Conservation (phyloP, 2,797 vertebrate genomes). For the Betta splendens region DNA sequence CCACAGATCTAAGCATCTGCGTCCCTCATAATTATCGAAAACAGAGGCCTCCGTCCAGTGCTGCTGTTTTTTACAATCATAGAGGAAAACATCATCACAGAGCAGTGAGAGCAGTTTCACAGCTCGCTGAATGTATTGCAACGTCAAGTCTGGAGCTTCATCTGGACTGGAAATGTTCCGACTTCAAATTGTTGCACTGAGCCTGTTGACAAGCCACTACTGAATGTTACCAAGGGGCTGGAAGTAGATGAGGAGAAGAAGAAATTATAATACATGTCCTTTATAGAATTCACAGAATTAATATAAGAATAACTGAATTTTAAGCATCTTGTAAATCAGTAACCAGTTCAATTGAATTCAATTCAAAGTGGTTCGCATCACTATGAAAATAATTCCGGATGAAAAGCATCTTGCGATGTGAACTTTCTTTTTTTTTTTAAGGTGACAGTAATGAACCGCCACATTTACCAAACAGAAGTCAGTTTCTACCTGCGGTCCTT, state of each 20-base stretch:
- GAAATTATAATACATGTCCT: not conserved
- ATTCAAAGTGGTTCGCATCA: too few relatives aligned
- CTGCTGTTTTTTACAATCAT: not conserved
- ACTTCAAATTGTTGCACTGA: constrained; percentile 3
- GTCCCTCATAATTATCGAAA: constrained; percentile 4
- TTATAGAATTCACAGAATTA: not conserved
- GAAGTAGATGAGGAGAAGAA: constrained; percentile 1
- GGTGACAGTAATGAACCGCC: too few relatives aligned
- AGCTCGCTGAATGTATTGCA: constrained; percentile 21
- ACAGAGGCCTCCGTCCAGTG: constrained; percentile 3
- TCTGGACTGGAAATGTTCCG: not conserved
- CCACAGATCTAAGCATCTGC: not conserved
- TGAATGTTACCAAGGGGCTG: constrained; percentile 12
- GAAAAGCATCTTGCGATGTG: too few relatives aligned
- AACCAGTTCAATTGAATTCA: too few relatives aligned
- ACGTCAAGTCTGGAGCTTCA: constrained; percentile 5
- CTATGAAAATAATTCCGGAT: too few relatives aligned
- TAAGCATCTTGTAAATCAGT: not conserved
- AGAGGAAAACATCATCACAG: constrained; percentile 22
- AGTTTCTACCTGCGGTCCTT: too few relatives aligned
- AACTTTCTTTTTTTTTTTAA: too few relatives aligned
- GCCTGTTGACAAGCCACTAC: constrained; percentile 3
- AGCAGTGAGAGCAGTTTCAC: constrained; percentile 25
- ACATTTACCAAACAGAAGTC: too few relatives aligned
- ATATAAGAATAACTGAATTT: not conserved